Evolutionary conservation across 2,797 vertebrate species (phyloP).

Genomic region (Sebastes kiyomatsui): DNA sequence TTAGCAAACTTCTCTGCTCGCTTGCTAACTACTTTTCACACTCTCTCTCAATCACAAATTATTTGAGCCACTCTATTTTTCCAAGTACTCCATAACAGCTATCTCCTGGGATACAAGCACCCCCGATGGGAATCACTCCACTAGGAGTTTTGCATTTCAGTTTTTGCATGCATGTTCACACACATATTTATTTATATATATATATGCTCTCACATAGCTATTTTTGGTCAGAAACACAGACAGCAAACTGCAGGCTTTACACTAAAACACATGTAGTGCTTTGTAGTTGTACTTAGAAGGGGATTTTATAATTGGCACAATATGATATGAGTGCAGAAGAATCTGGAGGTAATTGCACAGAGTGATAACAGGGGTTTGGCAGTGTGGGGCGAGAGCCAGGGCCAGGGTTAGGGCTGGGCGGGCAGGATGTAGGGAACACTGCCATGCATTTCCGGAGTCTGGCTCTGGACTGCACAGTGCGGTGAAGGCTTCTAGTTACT

Average conservation of each 20-base stretch:
- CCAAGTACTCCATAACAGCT: background rate
- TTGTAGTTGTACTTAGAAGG: conserved; percentile 51
- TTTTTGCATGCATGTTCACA: conserved; percentile 5
- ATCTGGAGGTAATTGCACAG: conserved; percentile 80
- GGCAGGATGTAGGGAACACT: conserved; percentile 83
- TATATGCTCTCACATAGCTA: background rate
- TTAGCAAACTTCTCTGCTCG: background rate
- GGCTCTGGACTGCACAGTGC: conserved; percentile 65
- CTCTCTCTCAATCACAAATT: background rate
- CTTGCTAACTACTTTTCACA: background rate
- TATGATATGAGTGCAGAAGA: conserved; percentile 62
- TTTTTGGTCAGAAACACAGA: conserved; percentile 13
- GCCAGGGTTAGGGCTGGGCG: conserved; percentile 72
- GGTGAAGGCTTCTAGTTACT: conserved; percentile 67
- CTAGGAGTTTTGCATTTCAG: background rate
- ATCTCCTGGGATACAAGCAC: background rate
- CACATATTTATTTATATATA: background rate
- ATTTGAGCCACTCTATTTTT: background rate
- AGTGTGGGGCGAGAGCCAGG: conserved; percentile 63
- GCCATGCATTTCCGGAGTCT: conserved; percentile 82
- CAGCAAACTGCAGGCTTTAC: conserved; percentile 25
- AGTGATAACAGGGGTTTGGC: conserved; percentile 82
- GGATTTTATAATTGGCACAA: conserved; percentile 66
- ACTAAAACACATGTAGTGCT: conserved; percentile 45
- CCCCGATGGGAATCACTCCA: background rate